Base-by-base conservation (phyloP, 2,888 invertebrate species). In the Drosophila rellima region DNA sequence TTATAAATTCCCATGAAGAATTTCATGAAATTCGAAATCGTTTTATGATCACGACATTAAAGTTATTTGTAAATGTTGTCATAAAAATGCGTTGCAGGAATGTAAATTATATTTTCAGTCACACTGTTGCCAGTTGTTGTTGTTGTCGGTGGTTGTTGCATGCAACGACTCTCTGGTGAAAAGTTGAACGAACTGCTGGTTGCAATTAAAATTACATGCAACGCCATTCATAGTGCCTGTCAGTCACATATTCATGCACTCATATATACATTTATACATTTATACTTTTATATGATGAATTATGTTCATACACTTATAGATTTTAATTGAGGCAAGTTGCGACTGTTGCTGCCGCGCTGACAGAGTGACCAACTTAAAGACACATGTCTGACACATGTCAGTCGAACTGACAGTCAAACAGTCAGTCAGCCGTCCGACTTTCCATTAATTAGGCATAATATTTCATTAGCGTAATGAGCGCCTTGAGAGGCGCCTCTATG, bases 281-380 rank as follows among this genome's bases (percentile, higher is more conserved):
- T 10, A 71, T 67, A 60, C 39, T 44, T 60, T 15, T 57, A 11
- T 44, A 33, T 47, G 42, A 44, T 73, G 55, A 55, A 31, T 44
- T 50, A 61, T 52, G 67, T 67, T 71, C 56, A 47, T 51, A 40
- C 47, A 48, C 69, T 79, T 75, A 75, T 80, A 75, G 64, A 80
- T 87, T 89, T 79, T 90, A 90, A 90, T 89, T 86, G 90, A 89
- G 71, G 75, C 80, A 79, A 68, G 59, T 62, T 62, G 23, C 15
- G 51, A 54, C 18, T 48, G 55, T 20, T 31, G 42, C 39, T 35
- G 57, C 48, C 44, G 42, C 26, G 54, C 47, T 90, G 85, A 90
- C 85, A 89, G 89, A 86, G 81, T 86, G 85, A 86, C 85, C 85
- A 86, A 86, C 78, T 86, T 90, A 87, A 87, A 90, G 89, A 74